Percentiles rank a stretch among this genome's conserved stretches.
phyloP scores from a whole-genome alignment of 2,888 invertebrate genomes.

The Hydrotaea cyrtoneurina region DNA sequence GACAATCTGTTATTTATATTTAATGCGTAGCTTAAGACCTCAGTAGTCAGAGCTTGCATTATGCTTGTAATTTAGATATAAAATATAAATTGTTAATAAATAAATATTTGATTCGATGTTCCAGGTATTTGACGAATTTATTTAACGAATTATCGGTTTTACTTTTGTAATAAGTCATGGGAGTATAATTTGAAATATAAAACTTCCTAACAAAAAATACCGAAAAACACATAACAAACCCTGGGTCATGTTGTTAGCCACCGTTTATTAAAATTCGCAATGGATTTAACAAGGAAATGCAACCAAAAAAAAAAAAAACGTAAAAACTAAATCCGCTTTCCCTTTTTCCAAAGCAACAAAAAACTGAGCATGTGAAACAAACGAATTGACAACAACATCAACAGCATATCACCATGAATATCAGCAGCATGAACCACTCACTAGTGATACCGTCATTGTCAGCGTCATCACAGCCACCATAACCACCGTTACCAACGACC shows the following conservation, averaged over 20 bases:
- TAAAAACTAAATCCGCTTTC: neutral
- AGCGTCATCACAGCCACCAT: neutral
- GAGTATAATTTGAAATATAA: too few relatives aligned
- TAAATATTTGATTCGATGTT: too few relatives aligned
- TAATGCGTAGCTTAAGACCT: too few relatives aligned
- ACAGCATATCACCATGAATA: conserved; percentile 12
- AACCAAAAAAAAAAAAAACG: too few relatives aligned
- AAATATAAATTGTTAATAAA: too few relatives aligned
- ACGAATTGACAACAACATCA: conserved; percentile 17
- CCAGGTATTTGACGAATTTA: too few relatives aligned
- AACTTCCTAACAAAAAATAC: too few relatives aligned
- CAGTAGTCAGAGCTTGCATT: too few relatives aligned
- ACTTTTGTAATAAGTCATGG: too few relatives aligned
- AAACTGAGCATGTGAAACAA: neutral
- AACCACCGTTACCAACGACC: neutral
- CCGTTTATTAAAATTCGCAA: conserved; percentile 14
- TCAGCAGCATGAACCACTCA: neutral
- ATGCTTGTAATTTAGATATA: too few relatives aligned
- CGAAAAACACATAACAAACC: neutral
- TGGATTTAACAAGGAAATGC: neutral
- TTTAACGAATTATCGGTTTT: too few relatives aligned
- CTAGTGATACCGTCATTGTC: conserved; percentile 17
- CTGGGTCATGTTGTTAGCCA: neutral
- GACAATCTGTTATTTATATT: too few relatives aligned
- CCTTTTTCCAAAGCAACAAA: neutral